Evolutionary conservation across 2,888 invertebrate genomes (phyloP).

Genomic region (Acanthacorydalis orientalis): DNA sequence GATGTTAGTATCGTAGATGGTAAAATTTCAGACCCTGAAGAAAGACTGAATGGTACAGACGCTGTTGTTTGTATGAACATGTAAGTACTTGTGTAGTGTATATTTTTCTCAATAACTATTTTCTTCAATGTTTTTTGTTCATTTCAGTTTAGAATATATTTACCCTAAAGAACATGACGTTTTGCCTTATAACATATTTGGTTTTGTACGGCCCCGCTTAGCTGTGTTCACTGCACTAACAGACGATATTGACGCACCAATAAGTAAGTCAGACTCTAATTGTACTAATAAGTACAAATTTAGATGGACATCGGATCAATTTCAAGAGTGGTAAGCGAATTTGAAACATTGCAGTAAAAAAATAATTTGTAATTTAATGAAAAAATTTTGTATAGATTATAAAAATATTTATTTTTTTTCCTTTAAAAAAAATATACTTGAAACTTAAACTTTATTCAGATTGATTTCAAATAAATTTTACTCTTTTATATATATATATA

Average conservation of each 20-base stretch:
- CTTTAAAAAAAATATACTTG: too few species aligned
- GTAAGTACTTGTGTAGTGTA: conserved; percentile 24
- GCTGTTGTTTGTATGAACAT: conserved; percentile 64
- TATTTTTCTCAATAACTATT: too few species aligned
- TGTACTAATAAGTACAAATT: conserved; percentile 85
- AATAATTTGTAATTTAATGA: too few species aligned
- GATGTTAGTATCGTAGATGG: too few species aligned
- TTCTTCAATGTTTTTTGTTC: conserved; percentile 3
- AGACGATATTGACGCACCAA: conserved; percentile 72
- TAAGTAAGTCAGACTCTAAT: conserved; percentile 43
- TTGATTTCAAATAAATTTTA: too few species aligned
- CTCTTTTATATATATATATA: too few species aligned
- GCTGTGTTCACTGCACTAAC: conserved; percentile 83
- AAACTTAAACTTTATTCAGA: too few species aligned
- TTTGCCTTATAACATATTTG: conserved; percentile 66
- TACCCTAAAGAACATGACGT: conserved; percentile 52
- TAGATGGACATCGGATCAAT: conserved; percentile 79
- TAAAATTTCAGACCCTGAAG: conserved; percentile 31
- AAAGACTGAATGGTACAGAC: conserved; percentile 43
- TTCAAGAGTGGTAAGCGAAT: conserved; percentile 55
- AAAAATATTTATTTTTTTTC: too few species aligned
- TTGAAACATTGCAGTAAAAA: too few species aligned
- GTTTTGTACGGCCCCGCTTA: conserved; percentile 58
- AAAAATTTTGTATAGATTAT: too few species aligned
- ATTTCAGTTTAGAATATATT: conserved; percentile 68